A percentile compares a stretch with the other conserved stretches of the same genome.
Conservation (phyloP, 2,113 vertebrate genomes). For the Leucoraja erinaceus region DNA sequence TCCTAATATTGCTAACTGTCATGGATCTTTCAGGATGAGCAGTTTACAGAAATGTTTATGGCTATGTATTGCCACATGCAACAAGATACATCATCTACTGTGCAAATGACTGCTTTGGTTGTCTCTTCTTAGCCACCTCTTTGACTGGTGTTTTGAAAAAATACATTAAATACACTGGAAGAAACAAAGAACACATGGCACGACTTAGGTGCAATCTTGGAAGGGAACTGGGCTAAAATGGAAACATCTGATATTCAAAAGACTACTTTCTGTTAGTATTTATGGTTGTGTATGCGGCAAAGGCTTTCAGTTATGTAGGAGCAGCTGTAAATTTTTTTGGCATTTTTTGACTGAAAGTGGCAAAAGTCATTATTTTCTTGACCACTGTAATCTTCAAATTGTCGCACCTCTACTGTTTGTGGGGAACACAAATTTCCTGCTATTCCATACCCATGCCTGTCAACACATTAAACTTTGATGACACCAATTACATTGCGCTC, state of each 20-base stretch:
- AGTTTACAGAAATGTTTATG: neutral
- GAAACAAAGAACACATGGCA: neutral
- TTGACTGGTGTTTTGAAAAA: neutral
- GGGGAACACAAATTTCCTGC: neutral
- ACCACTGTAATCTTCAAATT: neutral
- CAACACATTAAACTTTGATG: neutral
- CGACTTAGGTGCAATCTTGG: neutral
- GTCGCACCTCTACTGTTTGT: neutral
- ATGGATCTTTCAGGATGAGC: neutral
- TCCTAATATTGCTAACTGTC: neutral
- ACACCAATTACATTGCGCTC: neutral
- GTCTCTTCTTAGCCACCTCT: neutral
- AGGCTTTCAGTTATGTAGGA: neutral
- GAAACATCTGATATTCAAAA: neutral
- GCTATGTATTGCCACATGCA: neutral
- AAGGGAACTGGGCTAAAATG: neutral
- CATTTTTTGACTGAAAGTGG: neutral
- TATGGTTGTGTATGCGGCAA: neutral
- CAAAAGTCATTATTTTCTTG: neutral
- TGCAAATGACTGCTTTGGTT: neutral
- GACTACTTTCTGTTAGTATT: neutral
- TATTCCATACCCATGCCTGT: neutral
- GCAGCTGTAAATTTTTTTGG: neutral
- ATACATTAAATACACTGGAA: neutral
- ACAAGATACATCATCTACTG: neutral